Base-by-base conservation (phyloP, 2,113 vertebrate genomes). In the Isurus oxyrinchus region DNA sequence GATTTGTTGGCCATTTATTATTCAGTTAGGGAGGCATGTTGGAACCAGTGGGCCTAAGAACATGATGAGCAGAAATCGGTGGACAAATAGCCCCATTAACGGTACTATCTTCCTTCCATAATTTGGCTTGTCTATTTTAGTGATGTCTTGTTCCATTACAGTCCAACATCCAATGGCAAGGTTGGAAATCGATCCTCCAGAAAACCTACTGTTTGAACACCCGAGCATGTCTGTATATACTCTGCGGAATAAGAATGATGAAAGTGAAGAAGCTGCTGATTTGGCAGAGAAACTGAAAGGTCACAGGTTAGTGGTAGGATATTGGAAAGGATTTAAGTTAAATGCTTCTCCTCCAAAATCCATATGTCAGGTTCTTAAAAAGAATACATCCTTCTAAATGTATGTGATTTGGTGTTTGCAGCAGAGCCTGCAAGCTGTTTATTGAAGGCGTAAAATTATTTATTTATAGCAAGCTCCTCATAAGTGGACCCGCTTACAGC, bases 141-240 rank as follows among this genome's bases (percentile, higher is more conserved):
- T 8, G 0, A 76, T 57, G 67, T 66, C 19, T 55, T 96, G n/a
- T 96, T 81, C 66, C 25, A 76, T 21, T 31, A 27, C 81, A 98
- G 98, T 97, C 67, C 96, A 31, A 44, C 72, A 95, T 23, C 81
- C 88, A 14, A 66, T 97, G 35, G 96, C 94, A 0, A 96, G 96
- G 19, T 94, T 97, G 10, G 96, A 97, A 44, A 96, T 31, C 16
- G 97, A 97, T 95, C 97, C 97, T 14, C 97, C 98, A 0, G 98
- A 98, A 97, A 97, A 98, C 97, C 97, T 98, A 96, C 97, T 98
- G 97, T 98, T 98, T 2, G 98, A 98, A 96, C 98, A 98, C 94
- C 98, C 98, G 96, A 98, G 98, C 97, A 98, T 98, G 98, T 98
- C 98, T 0, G 97, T 98, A 16, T 98, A 98, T 96, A 97, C 98